Base-by-base conservation (phyloP, 2,888 invertebrate genomes). In the Reticulitermes lucifugus region DNA sequence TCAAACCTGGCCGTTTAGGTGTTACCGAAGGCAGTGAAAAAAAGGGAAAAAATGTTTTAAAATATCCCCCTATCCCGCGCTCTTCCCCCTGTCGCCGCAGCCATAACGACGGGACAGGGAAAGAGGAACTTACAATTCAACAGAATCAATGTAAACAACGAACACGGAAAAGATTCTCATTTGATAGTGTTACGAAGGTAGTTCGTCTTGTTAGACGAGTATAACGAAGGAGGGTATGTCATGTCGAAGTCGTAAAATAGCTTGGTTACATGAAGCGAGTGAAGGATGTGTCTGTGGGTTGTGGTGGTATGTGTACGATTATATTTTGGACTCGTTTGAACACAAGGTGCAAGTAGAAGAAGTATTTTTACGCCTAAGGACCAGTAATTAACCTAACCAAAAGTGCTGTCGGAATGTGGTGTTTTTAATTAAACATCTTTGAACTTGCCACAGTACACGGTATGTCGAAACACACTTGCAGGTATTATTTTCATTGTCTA, bases 341-440 rank as follows among this genome's bases (percentile, higher is more conserved):
- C 5, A 25, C 65, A 65, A 12, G 6, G 55, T 55, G 55, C 18
- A 55, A 55, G 18, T 18, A 55, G 46, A 12, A 46, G 46, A 55
- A 55, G 12, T 18, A 18, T 9, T 55, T 25, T 9, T 65, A 2
- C 25, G n/a, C 12, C 2, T 65, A 60, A 60, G 14, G 18, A 18
- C 18, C 14, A 7, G n/a, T 60, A 22, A 14, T 22, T 60, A 35
- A 12, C 18, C n/a, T 25, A 65, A 65, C 9, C n/a, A n/a, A 65
- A 65, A 65, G 25, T 65, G 25, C 2, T 65, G 25, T 65, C 65
- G n/a, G 41, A 46, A 77, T 77, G 77, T 77, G 51, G 77, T 77
- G 51, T 77, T 77, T 35, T 77, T 46, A 77, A 43, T 77, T 43
- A 51, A 46, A 77, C 77, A 46, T 41, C 77, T 77, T 46, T 46